phyloP scores from a whole-genome alignment of 2,797 vertebrate genomes.

The Borostomias antarcticus region DNA sequence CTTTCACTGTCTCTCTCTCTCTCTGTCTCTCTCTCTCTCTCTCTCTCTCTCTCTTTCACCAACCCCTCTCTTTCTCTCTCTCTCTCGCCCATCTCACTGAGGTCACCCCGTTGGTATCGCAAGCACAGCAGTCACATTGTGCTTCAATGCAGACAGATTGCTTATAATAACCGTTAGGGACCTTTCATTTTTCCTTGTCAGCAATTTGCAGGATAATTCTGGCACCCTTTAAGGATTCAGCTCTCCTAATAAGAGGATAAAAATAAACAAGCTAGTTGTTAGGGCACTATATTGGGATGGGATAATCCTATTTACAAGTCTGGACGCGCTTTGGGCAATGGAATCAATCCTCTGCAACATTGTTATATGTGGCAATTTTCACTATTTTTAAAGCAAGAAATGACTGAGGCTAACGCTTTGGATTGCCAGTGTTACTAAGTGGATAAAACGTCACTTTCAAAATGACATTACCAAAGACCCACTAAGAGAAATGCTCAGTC shows the following conservation, averaged over 20 bases:
- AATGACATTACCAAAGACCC: slow-evolving; percentile 77
- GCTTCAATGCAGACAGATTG: slow-evolving; percentile 81
- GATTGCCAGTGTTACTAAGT: slow-evolving; percentile 69
- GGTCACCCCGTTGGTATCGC: slow-evolving; percentile 81
- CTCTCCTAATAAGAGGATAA: slow-evolving; percentile 82
- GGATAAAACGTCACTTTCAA: slow-evolving; percentile 76
- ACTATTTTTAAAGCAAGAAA: slow-evolving; percentile 80
- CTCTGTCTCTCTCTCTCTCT: not conserved
- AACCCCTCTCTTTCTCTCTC: slow-evolving; percentile 69
- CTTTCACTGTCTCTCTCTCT: not conserved
- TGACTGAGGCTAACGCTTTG: slow-evolving; percentile 72
- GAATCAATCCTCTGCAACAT: slow-evolving; percentile 68
- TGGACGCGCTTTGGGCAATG: slow-evolving; percentile 70
- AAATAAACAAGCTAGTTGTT: slow-evolving; percentile 82
- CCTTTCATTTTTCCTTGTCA: slow-evolving; percentile 86
- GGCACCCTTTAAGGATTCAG: slow-evolving; percentile 80
- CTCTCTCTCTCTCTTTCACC: not conserved
- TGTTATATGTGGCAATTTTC: slow-evolving; percentile 76
- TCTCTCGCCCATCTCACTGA: slow-evolving; percentile 68
- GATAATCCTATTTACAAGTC: slow-evolving; percentile 84
- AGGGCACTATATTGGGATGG: slow-evolving; percentile 80
- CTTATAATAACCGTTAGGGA: slow-evolving; percentile 84
- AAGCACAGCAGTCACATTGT: slow-evolving; percentile 83
- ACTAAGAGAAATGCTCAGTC: slow-evolving; percentile 62
- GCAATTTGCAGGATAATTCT: slow-evolving; percentile 82